These are phyloP conservation scores for Thysanoteuthis rhombus DNA, from an alignment of 2,888 invertebrate species.

Conservation along the genomic window DNA sequence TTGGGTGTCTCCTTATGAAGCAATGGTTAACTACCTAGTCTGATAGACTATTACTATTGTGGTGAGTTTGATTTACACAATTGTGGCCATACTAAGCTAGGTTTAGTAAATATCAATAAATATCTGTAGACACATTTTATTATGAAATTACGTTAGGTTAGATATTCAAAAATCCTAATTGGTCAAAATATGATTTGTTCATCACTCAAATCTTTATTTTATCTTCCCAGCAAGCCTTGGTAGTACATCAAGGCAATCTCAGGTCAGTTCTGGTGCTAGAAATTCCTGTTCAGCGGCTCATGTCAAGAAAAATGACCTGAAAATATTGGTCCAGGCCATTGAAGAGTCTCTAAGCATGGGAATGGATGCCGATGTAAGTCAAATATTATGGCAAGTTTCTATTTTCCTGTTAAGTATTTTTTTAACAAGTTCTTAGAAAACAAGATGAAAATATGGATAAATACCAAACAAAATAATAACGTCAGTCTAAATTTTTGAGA, in stretches of 20 bases:
- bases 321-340: slow-evolving; percentile 56
- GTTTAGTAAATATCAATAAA: too few species aligned
- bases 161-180: too few species aligned
- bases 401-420: neutral
- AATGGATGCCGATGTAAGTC: slow-evolving; percentile 56
- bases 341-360: slow-evolving; percentile 64
- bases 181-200: neutral
- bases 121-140: too few species aligned
- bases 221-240: neutral
- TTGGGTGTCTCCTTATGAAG: too few species aligned
- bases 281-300: slow-evolving; percentile 63
- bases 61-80: too few species aligned
- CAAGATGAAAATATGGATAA: neutral
- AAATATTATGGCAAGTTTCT: neutral
- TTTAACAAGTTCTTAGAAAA: neutral
- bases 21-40: too few species aligned
- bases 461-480: too few species aligned
- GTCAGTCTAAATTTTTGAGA: too few species aligned
- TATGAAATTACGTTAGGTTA: too few species aligned
- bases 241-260: slow-evolving; percentile 32
- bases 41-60: too few species aligned
- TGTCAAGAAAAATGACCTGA: slow-evolving; percentile 65
- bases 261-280: slow-evolving; percentile 60
- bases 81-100: too few species aligned
- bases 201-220: neutral